Evolutionary conservation across 1,140 invertebrate species (phyloP), one percentile per base, ranked within the genome.

Genomic region (Laupala kohalensis): DNA sequence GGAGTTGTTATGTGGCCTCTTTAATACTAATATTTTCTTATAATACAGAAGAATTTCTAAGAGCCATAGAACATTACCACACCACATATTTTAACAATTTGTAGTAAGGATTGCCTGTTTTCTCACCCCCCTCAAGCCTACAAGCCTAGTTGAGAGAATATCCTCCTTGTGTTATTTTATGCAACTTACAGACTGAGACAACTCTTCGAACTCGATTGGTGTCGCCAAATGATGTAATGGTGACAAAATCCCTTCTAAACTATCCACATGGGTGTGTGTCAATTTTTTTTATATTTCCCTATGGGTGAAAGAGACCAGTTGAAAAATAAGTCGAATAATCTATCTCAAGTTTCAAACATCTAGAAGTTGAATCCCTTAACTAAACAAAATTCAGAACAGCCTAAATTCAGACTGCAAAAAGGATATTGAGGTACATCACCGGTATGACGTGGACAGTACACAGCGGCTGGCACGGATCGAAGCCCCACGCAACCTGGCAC

Each of bases 241-340:
- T 71, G 70, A 73, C 66, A 73, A 73, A 71, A 71, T 73, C 66
- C 69, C 71, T 69, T 70, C 70, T 72, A 72, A 74, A 73, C 69
- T 73, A 71, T 73, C 67, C 62, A 29, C 69, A 65, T 63, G 69
- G 70, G 64, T 71, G 70, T 65, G 71, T 70, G 53, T 74, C 74
- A 73, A 74, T 29, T 67, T 67, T 70, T 63, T 69, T 64, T 64
- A 65, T 67, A 73, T 69, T 62, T 70, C 72, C 72, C 72, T 73
- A 69, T 71, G 72, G 72, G 72, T 70, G 72, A 73, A 73, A 73
- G 69, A 73, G 69, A 73, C 37, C 64, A 73, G 69, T 73, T 73
- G 72, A 73, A 70, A 73, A 65, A 71, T 71, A 29, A 68, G 67
- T 68, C 67, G 37, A 53, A 53, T 13, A 53, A 53, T 53, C 29